Evolutionary conservation across 2,888 invertebrate species (phyloP).

Genomic region (Brenthis daphne): DNA sequence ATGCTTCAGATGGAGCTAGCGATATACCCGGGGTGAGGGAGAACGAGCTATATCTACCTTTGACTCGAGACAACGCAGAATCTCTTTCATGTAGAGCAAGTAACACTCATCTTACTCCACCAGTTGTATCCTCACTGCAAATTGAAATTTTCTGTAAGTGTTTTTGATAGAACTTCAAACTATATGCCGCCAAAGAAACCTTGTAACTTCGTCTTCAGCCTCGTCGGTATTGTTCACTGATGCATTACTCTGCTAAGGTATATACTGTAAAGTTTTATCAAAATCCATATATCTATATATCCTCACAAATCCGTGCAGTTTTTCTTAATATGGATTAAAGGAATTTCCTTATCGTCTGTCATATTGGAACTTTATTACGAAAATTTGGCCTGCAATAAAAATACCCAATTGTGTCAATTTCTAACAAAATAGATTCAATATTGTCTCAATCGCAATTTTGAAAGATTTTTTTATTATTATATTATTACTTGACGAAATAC

Average conservation of each 20-base stretch:
- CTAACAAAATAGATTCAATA: neutral
- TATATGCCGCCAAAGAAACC: too few species aligned
- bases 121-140: constrained; percentile 85
- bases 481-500: neutral
- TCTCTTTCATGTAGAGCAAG: constrained; percentile 88
- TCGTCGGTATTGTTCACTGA: neutral
- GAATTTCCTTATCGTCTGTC: neutral
- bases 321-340: neutral
- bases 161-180: neutral
- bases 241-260: neutral
- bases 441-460: neutral
- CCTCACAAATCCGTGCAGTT: neutral
- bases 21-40: constrained; percentile 86
- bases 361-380: neutral
- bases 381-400: neutral
- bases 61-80: constrained; percentile 86
- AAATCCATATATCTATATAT: too few species aligned
- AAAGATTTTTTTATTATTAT: neutral
- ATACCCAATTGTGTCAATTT: neutral
- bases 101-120: constrained; percentile 87
- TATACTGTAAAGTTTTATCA: too few species aligned
- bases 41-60: constrained; percentile 85
- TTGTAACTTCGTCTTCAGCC: too few species aligned
- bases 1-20: constrained; percentile 85
- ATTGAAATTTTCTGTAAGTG: constrained; percentile 89